These are phyloP conservation scores for Apotomis betuletana DNA, from an alignment of 2,888 invertebrate species.

Conservation along the genomic window DNA sequence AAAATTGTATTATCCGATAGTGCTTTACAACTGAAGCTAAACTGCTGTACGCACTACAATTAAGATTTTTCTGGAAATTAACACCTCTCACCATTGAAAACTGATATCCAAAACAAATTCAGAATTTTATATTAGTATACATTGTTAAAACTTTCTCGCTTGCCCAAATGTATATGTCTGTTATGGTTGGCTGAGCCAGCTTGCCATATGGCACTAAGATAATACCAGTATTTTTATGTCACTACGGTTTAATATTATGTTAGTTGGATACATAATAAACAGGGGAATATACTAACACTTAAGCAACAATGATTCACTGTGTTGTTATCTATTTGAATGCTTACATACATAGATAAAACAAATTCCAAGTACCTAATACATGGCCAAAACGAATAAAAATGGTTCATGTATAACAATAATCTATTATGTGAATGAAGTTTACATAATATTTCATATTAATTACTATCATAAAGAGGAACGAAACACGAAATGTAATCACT, in stretches of 20 bases:
- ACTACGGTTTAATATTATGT: background rate
- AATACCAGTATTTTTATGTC: too few relatives aligned
- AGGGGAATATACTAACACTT: background rate
- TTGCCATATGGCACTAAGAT: too few relatives aligned
- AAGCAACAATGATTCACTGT: background rate
- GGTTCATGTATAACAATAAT: background rate
- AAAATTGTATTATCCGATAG: too few relatives aligned
- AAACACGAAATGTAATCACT: background rate
- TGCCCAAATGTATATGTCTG: too few relatives aligned
- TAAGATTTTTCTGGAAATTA: too few relatives aligned
- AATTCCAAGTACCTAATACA: background rate
- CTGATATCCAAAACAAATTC: too few relatives aligned
- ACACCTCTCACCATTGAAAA: too few relatives aligned
- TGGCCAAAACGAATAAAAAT: background rate
- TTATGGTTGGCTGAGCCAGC: too few relatives aligned
- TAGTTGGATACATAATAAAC: background rate
- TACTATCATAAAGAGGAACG: background rate
- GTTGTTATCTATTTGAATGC: background rate
- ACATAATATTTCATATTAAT: background rate
- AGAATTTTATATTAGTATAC: too few relatives aligned
- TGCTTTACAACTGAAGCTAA: too few relatives aligned
- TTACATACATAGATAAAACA: background rate
- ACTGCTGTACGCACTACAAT: too few relatives aligned
- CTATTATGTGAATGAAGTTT: background rate
- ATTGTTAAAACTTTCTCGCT: too few relatives aligned